A percentile compares a stretch with the other conserved stretches of the same genome.
Conservation (phyloP, 2,888 invertebrate species). For the Dione vanillae region DNA sequence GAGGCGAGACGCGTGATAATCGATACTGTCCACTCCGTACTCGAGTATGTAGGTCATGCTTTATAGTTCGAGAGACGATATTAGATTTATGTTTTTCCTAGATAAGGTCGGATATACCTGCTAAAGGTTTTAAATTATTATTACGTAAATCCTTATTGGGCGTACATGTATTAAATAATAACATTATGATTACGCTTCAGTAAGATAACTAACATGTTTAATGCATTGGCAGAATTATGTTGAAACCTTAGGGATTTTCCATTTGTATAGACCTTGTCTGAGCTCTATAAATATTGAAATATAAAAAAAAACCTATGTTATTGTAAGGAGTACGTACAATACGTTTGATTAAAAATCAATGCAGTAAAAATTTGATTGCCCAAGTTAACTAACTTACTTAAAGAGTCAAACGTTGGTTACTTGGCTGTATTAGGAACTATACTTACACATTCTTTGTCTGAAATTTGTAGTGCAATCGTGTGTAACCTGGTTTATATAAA, state of each 20-base stretch:
- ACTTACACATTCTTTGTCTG: neutral
- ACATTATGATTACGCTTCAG: too few relatives aligned
- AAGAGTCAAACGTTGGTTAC: neutral
- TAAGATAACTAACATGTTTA: too few relatives aligned
- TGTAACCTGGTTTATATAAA: conserved; percentile 9
- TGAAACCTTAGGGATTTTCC: too few relatives aligned
- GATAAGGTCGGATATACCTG: neutral
- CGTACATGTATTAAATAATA: too few relatives aligned
- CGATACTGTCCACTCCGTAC: conserved; percentile 41
- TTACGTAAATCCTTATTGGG: too few relatives aligned
- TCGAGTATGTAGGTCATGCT: conserved; percentile 40
- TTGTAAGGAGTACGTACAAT: too few relatives aligned
- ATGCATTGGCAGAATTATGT: too few relatives aligned
- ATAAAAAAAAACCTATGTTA: too few relatives aligned
- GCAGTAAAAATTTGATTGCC: neutral
- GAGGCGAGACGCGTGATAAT: conserved; percentile 44
- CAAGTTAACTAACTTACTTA: neutral
- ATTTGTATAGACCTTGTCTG: too few relatives aligned
- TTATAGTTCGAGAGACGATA: conserved; percentile 33
- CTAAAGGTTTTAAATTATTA: too few relatives aligned
- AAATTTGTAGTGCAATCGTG: conserved; percentile 10
- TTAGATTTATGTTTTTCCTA: conserved; percentile 2
- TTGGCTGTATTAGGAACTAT: neutral
- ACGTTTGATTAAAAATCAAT: neutral
- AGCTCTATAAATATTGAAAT: too few relatives aligned